These are phyloP conservation scores for Agapostemon virescens DNA, from an alignment of 2,888 invertebrate species.

Conservation along the genomic window DNA sequence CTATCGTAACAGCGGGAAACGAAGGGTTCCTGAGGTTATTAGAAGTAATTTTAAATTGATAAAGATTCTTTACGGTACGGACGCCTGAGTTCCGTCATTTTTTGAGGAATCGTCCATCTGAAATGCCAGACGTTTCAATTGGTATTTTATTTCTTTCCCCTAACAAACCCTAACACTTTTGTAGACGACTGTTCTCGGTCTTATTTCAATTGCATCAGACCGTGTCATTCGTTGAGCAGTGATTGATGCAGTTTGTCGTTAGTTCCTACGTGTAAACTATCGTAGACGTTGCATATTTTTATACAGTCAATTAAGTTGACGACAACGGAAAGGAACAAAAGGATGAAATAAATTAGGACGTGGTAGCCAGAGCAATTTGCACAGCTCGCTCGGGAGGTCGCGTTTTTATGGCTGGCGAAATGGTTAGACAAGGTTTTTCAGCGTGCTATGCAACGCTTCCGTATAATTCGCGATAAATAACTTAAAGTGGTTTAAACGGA, in stretches of 20 bases:
- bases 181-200: no score
- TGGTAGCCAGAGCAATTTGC: conserved; percentile 46
- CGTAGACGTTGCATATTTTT: conserved; percentile 19
- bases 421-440: not conserved
- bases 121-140: no score
- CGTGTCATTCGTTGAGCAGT: not conserved
- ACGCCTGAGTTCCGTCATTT: no score
- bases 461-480: conserved; percentile 39
- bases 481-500: conserved; percentile 5
- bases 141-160: no score
- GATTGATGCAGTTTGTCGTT: not conserved
- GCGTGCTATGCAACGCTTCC: not conserved
- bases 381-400: not conserved
- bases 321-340: conserved; percentile 27
- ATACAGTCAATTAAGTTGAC: conserved; percentile 7
- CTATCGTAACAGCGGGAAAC: no score
- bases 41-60: no score
- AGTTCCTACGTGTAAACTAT: not conserved
- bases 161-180: no score
- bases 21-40: no score
- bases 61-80: no score
- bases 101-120: no score
- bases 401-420: conserved; percentile 32
- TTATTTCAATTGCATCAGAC: no score
- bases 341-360: conserved; percentile 37